A percentile compares a stretch with the other conserved stretches of the same genome.
Conservation (phyloP, 2,797 vertebrate genomes). For the Pseudochirops corinnae region DNA sequence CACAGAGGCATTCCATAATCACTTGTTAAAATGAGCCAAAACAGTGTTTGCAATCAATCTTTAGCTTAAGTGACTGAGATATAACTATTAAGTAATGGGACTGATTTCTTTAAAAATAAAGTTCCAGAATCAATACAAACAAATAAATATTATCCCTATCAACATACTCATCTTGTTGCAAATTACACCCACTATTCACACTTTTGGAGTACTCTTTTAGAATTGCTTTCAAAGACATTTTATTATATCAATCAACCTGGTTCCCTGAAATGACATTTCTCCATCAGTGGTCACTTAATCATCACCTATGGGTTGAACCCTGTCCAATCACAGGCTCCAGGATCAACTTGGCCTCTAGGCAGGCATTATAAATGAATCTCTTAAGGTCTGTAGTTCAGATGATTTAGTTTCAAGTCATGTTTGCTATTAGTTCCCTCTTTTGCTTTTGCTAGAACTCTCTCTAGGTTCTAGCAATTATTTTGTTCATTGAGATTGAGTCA, state of each 20-base stretch:
- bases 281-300: neutral
- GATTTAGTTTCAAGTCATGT: neutral
- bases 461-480: neutral
- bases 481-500: neutral
- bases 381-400: neutral
- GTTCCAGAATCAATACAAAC: neutral
- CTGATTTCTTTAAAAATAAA: neutral
- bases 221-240: neutral
- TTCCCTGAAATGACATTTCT: neutral
- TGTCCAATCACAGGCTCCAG: neutral
- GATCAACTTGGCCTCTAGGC: neutral
- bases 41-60: neutral
- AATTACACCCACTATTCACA: neutral
- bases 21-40: neutral
- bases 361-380: neutral
- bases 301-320: neutral
- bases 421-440: neutral
- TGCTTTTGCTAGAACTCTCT: neutral
- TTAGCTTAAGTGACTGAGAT: neutral
- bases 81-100: neutral
- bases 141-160: neutral
- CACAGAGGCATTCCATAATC: neutral
- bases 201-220: neutral
- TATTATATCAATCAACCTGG: neutral
- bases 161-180: neutral